phyloP scores from a whole-genome alignment of 1,140 invertebrate genomes.

The Ridgeia piscesae region DNA sequence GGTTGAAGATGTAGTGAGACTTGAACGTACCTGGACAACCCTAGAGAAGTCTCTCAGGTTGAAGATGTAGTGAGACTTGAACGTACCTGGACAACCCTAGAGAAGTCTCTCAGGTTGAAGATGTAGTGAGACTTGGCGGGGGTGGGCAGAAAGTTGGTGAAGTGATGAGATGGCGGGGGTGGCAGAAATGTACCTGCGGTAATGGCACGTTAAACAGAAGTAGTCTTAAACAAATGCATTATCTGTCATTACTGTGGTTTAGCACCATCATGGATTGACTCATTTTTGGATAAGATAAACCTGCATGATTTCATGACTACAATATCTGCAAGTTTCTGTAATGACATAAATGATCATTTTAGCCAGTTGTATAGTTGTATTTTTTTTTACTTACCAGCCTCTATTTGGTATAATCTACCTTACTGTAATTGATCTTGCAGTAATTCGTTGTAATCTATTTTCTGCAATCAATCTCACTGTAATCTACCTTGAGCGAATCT shows the following conservation, averaged over 20 bases:
- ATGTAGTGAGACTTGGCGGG: slow-evolving; percentile 58
- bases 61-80: no score
- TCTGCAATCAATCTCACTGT: neutral
- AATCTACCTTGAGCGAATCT: no score
- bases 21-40: slow-evolving; percentile 47
- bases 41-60: no score
- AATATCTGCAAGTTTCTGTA: neutral
- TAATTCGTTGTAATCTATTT: neutral
- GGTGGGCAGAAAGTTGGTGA: slow-evolving; percentile 55
- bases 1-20: no score
- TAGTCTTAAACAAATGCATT: neutral
- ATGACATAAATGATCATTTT: no score
- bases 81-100: slow-evolving; percentile 61
- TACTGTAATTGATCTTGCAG: neutral
- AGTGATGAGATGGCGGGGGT: slow-evolving; percentile 56
- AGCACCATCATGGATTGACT: neutral
- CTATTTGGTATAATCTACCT: neutral
- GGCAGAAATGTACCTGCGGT: slow-evolving; percentile 46
- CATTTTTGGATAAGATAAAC: neutral
- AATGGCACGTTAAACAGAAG: neutral
- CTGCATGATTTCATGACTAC: slow-evolving; percentile 1
- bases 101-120: slow-evolving; percentile 59
- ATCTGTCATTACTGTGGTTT: neutral
- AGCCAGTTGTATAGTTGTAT: no score
- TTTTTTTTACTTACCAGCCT: no score